A percentile compares a stretch with the other conserved stretches of the same genome.
These are phyloP conservation scores for Pseudopipra pipra DNA, from an alignment of 2,113 vertebrate species.

Conservation along the genomic window DNA sequence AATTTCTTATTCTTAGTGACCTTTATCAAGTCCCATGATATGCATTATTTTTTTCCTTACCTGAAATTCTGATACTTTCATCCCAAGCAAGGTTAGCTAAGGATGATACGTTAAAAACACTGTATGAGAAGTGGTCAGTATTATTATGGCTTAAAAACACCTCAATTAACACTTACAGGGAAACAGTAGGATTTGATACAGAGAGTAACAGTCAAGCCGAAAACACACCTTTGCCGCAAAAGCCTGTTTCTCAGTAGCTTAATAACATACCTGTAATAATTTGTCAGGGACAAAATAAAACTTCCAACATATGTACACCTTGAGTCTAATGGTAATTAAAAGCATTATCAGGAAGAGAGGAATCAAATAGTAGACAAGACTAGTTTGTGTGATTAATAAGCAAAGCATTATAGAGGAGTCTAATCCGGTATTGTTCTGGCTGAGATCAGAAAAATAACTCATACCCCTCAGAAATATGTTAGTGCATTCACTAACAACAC, in stretches of 20 bases:
- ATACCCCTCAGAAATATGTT: not conserved
- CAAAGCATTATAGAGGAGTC: not conserved
- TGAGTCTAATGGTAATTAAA: not conserved
- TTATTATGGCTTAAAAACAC: rapidly evolving
- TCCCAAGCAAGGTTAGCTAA: not conserved
- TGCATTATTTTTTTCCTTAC: not conserved
- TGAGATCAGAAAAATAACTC: not conserved
- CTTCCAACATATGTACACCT: not conserved
- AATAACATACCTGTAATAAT: not conserved
- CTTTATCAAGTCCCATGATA: not conserved
- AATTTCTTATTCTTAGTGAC: not conserved
- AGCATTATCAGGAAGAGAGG: not conserved
- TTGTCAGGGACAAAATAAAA: not conserved
- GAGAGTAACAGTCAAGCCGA: not conserved
- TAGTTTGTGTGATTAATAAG: not conserved
- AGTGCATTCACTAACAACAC: not conserved
- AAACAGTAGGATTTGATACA: not conserved
- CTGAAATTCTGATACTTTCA: not conserved
- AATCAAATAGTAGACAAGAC: not conserved
- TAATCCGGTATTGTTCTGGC: not conserved
- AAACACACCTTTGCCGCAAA: not conserved
- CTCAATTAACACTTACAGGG: not conserved
- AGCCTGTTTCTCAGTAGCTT: not conserved
- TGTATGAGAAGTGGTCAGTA: not conserved
- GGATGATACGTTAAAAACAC: not conserved